Conservation (phyloP, 2,888 invertebrate genomes). For the Dryococelus australis region DNA sequence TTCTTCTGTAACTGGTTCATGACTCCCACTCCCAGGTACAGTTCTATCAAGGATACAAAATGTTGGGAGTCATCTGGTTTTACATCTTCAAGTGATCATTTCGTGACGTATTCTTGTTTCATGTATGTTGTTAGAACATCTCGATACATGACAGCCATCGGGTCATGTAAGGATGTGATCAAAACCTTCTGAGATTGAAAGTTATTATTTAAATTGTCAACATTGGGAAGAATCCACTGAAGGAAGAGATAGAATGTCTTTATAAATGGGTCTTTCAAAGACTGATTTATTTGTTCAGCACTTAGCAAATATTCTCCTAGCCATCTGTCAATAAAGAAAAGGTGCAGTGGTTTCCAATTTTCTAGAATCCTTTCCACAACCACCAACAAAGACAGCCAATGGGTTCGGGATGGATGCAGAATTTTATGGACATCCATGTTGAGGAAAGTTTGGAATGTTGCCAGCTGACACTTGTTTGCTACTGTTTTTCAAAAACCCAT, state of each 20-base stretch:
- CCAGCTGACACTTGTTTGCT: constrained; percentile 47
- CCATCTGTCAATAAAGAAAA: constrained; percentile 35
- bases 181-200: constrained; percentile 34
- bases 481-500: constrained; percentile 49
- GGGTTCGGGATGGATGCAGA: constrained; percentile 50
- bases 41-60: too few species aligned
- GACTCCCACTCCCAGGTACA: too few species aligned
- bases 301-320: constrained; percentile 35
- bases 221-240: constrained; percentile 42
- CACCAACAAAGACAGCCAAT: constrained; percentile 44
- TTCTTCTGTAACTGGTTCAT: too few species aligned
- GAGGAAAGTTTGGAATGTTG: constrained; percentile 48
- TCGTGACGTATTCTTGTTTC: too few species aligned
- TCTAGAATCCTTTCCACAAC: constrained; percentile 38
- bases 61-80: too few species aligned
- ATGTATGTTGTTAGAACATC: too few species aligned
- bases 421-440: constrained; percentile 44
- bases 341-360: constrained; percentile 41
- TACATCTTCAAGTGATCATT: too few species aligned
- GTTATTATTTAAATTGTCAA: constrained; percentile 41
- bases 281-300: constrained; percentile 36
- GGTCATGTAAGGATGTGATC: too few species aligned
- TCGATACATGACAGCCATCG: too few species aligned
- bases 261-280: constrained; percentile 40
- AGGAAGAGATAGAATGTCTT: constrained; percentile 43